phyloP scores from a whole-genome alignment of 2,113 vertebrate genomes.

The Chloropsis cyanopogon region DNA sequence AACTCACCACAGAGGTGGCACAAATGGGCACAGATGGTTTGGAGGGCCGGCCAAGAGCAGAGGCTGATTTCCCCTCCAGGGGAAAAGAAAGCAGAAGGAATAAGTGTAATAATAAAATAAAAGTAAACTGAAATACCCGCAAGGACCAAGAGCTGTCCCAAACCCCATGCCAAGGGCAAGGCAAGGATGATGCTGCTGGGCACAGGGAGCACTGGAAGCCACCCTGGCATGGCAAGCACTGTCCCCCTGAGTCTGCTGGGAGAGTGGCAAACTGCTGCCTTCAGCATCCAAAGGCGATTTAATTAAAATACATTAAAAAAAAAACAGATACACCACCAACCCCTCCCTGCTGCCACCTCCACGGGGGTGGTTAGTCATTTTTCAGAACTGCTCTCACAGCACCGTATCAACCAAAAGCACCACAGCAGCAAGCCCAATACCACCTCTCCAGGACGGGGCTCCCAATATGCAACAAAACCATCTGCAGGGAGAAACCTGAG shows the following conservation, averaged over 20 bases:
- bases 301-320: not conserved
- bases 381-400: not conserved
- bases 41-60: not conserved
- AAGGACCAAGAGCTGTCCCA: not conserved
- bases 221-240: fast-evolving
- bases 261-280: not conserved
- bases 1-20: not conserved
- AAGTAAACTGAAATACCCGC: not conserved
- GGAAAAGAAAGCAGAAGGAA: not conserved
- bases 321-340: not conserved
- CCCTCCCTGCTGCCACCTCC: not conserved
- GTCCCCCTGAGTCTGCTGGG: not conserved
- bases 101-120: not conserved
- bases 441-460: fast-evolving
- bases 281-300: not conserved
- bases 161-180: not conserved
- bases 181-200: not conserved
- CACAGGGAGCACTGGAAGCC: not conserved
- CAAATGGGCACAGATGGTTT: fast-evolving
- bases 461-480: not conserved
- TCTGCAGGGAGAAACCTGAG: not conserved
- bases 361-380: fast-evolving
- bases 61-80: not conserved
- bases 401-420: not conserved
- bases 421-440: not conserved